Conservation (phyloP, 1,140 invertebrate species). For the Zaprionus gabonicus region DNA sequence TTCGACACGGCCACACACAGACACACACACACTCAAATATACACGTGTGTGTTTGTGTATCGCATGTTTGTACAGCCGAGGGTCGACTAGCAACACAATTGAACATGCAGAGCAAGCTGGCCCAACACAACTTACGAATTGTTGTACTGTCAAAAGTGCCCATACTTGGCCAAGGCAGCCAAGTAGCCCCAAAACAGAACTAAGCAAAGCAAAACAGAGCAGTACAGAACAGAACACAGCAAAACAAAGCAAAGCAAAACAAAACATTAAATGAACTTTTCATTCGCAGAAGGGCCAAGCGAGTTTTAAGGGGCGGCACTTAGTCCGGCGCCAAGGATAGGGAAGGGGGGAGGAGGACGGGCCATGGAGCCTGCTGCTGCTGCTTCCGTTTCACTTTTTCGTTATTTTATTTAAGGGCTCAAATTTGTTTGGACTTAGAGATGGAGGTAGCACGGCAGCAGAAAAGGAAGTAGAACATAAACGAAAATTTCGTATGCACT, state of each 20-base stretch:
- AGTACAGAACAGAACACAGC: neutral
- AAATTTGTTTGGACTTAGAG: constrained; percentile 32
- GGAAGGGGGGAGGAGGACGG: neutral
- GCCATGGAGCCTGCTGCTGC: constrained; percentile 9
- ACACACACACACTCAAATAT: constrained; percentile 1
- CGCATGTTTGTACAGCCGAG: constrained; percentile 19
- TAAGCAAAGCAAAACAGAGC: neutral
- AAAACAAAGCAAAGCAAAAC: constrained; percentile 32
- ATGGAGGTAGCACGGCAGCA: neutral
- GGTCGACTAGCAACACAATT: constrained; percentile 38
- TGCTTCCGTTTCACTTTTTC: constrained; percentile 31
- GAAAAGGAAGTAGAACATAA: constrained; percentile 11
- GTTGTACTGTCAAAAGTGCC: constrained; percentile 64
- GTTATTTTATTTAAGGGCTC: constrained; percentile 55
- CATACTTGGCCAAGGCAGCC: neutral
- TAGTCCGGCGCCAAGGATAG: neutral
- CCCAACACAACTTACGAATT: constrained; percentile 44
- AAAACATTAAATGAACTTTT: constrained; percentile 56
- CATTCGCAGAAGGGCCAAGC: constrained; percentile 27
- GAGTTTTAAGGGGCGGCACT: constrained; percentile 14
- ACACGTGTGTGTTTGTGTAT: constrained; percentile 12
- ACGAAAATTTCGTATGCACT: constrained; percentile 52
- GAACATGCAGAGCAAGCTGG: constrained; percentile 63
- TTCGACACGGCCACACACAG: constrained; percentile 45
- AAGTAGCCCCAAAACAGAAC: constrained; percentile 9